Evolutionary conservation across 2,113 vertebrate species (phyloP), one percentile per base, ranked within the genome.

Genomic region (Trematomus loennbergii): DNA sequence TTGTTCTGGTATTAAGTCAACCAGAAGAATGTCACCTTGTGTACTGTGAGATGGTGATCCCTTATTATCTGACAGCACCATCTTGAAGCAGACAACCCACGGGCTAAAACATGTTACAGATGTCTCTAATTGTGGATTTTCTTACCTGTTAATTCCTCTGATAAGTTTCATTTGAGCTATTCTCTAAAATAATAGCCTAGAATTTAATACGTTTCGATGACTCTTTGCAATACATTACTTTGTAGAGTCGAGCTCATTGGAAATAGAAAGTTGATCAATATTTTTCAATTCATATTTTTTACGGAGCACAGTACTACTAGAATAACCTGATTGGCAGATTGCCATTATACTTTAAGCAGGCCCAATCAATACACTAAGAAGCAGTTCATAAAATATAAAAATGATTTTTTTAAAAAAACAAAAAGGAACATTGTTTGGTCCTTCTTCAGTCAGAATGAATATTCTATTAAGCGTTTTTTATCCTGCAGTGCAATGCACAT

Each of bases 11-110:
- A 20, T 58, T 62, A 49, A 70, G 58, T 79, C 55, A 66, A 57
- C 59, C 43, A 62, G 18, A 72, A 49, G 62, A 80, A 69, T 60
- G 57, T 63, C 75, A 67, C 50, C n/a, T 67, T 79, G 67, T 77
- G 58, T 22, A 58, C 1, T 70, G 54, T 82, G 74, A 62, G 33
- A n/a, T 61, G 54, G 77, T 54, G 67, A 71, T 73, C 52, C 40
- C 36, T 70, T 50, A 20, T 81, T 72, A 59, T 72, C 52, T 75
- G 70, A 77, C 60, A 72, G 25, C 50, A 25, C 12, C 22, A 52
- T 58, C 64, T 64, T 60, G 57, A 18, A 72, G 68, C 52, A 62
- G 25, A 74, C 59, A n/a, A n/a, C n/a, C n/a, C n/a, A 62, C 58
- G 62, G 48, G 71, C 20, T 62, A 33, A 69, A 49, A 55, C 68